Conservation (phyloP, 30 jellyfish, hydroid and myxozoan genomes). For the Phacellophora camtschatica region DNA sequence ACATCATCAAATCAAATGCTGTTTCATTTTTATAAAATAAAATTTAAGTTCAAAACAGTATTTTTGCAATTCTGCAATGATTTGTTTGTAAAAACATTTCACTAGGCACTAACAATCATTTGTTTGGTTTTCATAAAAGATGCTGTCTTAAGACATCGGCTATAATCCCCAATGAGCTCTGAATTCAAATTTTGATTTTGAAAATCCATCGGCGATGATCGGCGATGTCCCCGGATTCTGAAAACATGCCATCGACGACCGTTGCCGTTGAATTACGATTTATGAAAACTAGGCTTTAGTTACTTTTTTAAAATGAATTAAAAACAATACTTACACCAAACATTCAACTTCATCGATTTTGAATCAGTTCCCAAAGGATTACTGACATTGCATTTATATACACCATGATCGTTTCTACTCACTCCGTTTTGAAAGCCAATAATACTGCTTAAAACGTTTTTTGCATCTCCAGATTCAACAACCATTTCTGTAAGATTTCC, state of each 20-base stretch:
- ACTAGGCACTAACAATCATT: no score
- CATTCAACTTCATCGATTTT: constrained; percentile 29
- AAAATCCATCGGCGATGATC: no score
- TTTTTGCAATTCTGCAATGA: no score
- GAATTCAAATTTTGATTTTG: no score
- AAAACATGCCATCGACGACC: not conserved
- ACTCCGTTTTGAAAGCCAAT: constrained; percentile 43
- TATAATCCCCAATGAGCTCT: no score
- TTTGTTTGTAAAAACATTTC: no score
- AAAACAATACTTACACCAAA: constrained; percentile 56
- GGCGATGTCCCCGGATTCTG: not conserved
- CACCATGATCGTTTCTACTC: constrained; percentile 50
- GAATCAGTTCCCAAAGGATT: constrained; percentile 35
- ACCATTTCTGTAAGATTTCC: constrained; percentile 13
- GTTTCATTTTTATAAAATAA: no score
- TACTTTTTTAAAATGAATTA: not conserved
- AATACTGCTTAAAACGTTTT: constrained; percentile 17
- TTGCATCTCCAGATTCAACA: not conserved
- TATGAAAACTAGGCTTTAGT: no score
- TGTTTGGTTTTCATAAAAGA: no score
- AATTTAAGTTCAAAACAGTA: no score
- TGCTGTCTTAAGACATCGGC: no score
- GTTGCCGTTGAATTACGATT: not conserved
- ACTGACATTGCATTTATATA: constrained; percentile 51
- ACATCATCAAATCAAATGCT: no score